Base-by-base conservation (phyloP, 2,888 invertebrate species). In the Zelleria hepariella region DNA sequence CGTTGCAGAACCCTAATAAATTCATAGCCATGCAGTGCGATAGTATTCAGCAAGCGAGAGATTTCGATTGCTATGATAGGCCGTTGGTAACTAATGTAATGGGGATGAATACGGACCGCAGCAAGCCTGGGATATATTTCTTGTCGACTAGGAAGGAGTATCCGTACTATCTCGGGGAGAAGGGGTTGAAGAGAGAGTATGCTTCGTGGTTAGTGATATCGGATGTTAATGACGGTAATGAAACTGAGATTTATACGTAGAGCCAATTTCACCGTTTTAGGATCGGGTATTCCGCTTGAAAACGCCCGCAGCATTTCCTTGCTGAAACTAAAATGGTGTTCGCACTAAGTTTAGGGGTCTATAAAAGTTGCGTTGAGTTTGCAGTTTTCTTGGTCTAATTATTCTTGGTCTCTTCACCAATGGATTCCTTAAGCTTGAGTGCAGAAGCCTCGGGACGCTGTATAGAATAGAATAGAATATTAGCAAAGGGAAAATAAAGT, bases 41-140 rank as follows among this genome's bases (percentile, higher is more conserved):
- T 2, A 72, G 64, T 59, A 73, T 88, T 1, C 88, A 87, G 63
- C 76, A 86, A 59, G 86, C 86, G 0, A 75, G 88, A 55, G 82
- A 85, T 47, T 71, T 74, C 0, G 63, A 68, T 0, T 88, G 88
- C 57, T 87, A 79, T 42, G 66, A 67, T 1, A 75, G 74, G 60
- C 80, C 81, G 42, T 47, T 75, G 48, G 73, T 78, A 6, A 78
- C 78, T 0, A 80, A 82, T 62, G 58, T 75, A 0, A 74, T 87
- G 73, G 88, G 86, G 0, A 56, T 74, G 1, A 66, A 65, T 3
- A 70, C 78, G 3, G 75, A 86, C 63, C 74, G 62, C 8, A 70
- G 62, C 20, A 77, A 72, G 21, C 71, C 69, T 5, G 88, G 88
- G 0, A 71, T 87, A 52, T 88, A 77, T 67, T 88, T 83, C 58